phyloP scores from a whole-genome alignment of 2,113 vertebrate genomes.

The Atlantisia rogersi region DNA sequence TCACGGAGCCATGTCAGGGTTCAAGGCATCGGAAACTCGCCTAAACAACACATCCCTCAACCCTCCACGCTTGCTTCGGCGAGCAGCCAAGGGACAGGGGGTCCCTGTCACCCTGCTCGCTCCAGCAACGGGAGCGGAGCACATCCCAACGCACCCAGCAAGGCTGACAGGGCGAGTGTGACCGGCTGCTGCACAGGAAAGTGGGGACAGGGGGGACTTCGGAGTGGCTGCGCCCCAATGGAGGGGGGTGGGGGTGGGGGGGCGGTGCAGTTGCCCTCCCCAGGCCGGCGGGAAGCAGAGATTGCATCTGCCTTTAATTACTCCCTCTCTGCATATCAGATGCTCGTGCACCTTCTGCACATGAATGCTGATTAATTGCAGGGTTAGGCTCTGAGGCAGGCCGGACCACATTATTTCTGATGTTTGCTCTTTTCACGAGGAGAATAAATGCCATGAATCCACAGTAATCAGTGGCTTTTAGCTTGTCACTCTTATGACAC shows the following conservation, averaged over 20 bases:
- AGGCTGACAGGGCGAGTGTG: fast-evolving
- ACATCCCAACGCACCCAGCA: fast-evolving
- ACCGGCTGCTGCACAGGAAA: fast-evolving
- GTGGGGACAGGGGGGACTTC: neutral
- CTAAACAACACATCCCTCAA: neutral
- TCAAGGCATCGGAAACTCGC: constrained; percentile 56
- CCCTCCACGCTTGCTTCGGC: neutral
- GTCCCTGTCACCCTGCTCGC: fast-evolving
- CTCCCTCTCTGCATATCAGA: constrained; percentile 64
- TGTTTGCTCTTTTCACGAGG: constrained; percentile 73
- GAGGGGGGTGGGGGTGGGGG: neutral
- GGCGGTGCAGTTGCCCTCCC: neutral
- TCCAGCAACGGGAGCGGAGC: neutral
- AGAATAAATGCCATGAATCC: constrained; percentile 74
- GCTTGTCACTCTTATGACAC: constrained; percentile 75
- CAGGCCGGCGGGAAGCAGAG: constrained; percentile 44
- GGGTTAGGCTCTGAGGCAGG: constrained; percentile 71
- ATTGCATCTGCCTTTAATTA: constrained; percentile 73
- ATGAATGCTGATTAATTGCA: constrained; percentile 78
- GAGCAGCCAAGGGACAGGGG: fast-evolving
- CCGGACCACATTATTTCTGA: constrained; percentile 75
- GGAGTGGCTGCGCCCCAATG: neutral
- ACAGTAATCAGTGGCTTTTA: constrained; percentile 76
- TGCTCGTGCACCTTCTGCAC: constrained; percentile 61
- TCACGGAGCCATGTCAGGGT: constrained; percentile 56